Evolutionary conservation across 2,888 invertebrate genomes (phyloP).

Genomic region (Frankliniella fusca): DNA sequence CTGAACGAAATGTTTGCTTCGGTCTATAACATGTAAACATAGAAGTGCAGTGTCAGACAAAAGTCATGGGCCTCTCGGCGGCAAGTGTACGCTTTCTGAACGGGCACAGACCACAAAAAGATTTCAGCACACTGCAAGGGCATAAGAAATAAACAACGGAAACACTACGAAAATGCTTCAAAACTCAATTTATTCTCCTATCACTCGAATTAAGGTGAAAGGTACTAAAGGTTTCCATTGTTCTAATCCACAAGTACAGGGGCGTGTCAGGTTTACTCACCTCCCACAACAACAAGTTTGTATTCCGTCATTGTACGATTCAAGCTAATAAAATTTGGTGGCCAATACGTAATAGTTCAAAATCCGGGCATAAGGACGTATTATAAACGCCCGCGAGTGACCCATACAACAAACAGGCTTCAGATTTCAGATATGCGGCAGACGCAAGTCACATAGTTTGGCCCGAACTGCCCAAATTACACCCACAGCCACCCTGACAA

Average conservation of each 20-base stretch:
- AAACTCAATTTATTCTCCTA: too few relatives aligned
- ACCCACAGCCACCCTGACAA: background rate
- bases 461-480: constrained; percentile 17
- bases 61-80: too few relatives aligned
- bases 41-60: too few relatives aligned
- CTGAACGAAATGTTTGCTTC: too few relatives aligned
- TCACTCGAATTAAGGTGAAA: too few relatives aligned
- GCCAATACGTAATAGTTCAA: background rate
- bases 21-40: too few relatives aligned
- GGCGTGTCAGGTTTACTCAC: constrained; percentile 35
- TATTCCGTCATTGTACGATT: constrained; percentile 52
- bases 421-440: background rate
- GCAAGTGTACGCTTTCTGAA: too few relatives aligned
- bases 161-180: too few relatives aligned
- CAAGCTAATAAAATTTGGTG: background rate
- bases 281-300: constrained; percentile 55
- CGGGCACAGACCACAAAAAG: too few relatives aligned
- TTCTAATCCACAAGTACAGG: constrained; percentile 16
- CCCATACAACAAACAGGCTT: background rate
- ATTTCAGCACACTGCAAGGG: too few relatives aligned
- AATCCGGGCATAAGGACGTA: background rate
- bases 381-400: background rate
- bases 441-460: constrained; percentile 13
- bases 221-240: background rate
- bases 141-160: too few relatives aligned